A percentile compares a stretch with the other conserved stretches of the same genome.
Evolutionary conservation across 1,140 invertebrate genomes (phyloP).

Genomic region (Macrosteles quadrilineatus): DNA sequence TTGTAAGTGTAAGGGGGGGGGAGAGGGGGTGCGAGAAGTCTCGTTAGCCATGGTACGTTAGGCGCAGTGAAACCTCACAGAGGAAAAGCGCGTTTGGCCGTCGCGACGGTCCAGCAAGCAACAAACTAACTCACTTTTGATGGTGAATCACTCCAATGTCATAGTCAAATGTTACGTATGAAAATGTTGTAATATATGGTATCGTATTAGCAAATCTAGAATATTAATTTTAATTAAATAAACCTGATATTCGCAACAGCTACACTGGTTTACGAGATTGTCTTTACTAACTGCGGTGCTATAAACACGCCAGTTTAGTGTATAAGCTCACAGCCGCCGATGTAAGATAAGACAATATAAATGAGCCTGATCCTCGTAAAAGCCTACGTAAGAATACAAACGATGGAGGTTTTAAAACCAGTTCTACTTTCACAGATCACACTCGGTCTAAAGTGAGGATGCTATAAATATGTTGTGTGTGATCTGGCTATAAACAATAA

Average conservation of each 20-base stretch:
- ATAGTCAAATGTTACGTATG: no score
- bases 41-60: background rate
- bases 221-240: no score
- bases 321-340: no score
- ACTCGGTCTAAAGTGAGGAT: background rate
- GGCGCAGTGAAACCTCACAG: background rate
- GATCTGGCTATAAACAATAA: conserved; percentile 3
- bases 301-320: no score
- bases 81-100: background rate
- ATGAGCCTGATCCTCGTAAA: conserved; percentile 1
- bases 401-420: conserved; percentile 11
- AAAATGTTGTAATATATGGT: no score
- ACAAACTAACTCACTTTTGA: background rate
- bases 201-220: no score
- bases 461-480: background rate
- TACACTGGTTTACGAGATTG: no score
- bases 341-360: background rate
- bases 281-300: no score
- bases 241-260: no score
- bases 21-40: background rate
- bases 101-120: background rate
- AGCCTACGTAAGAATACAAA: conserved; percentile 5
- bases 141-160: no score
- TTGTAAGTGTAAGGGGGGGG: no score
- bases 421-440: background rate